These are phyloP conservation scores for Phaenicophaeus curvirostris DNA, from an alignment of 2,797 vertebrate species.

Conservation along the genomic window DNA sequence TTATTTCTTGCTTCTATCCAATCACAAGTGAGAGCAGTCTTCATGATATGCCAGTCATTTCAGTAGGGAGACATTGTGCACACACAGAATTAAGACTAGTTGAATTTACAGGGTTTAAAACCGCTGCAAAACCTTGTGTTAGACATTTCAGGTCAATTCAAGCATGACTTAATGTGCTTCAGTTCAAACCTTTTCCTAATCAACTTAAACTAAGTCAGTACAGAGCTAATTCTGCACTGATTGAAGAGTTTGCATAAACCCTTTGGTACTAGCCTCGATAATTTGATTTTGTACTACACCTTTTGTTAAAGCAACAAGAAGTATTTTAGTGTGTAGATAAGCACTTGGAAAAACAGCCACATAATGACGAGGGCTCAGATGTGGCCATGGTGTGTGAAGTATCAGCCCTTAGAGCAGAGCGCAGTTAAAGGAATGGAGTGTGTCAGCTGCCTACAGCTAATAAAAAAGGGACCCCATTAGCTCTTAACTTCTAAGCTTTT, in stretches of 20 bases:
- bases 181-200: constrained; percentile 21
- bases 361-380: neutral
- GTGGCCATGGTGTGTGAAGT: neutral
- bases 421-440: neutral
- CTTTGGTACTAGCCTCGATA: neutral
- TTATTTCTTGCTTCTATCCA: constrained; percentile 42
- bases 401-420: neutral
- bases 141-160: constrained; percentile 4
- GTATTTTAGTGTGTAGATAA: neutral
- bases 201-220: neutral
- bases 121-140: neutral
- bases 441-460: constrained; percentile 9
- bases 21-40: neutral
- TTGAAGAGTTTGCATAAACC: constrained; percentile 16
- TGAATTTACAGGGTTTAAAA: neutral
- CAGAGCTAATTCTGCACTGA: constrained; percentile 12
- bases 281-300: neutral
- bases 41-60: neutral
- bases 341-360: neutral
- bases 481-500: neutral
- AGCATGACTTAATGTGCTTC: neutral
- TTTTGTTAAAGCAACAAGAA: neutral
- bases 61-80: neutral
- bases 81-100: neutral
- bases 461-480: neutral